These are phyloP conservation scores for Camponotus pennsylvanicus DNA, from an alignment of 1,140 invertebrate genomes.

Conservation along the genomic window DNA sequence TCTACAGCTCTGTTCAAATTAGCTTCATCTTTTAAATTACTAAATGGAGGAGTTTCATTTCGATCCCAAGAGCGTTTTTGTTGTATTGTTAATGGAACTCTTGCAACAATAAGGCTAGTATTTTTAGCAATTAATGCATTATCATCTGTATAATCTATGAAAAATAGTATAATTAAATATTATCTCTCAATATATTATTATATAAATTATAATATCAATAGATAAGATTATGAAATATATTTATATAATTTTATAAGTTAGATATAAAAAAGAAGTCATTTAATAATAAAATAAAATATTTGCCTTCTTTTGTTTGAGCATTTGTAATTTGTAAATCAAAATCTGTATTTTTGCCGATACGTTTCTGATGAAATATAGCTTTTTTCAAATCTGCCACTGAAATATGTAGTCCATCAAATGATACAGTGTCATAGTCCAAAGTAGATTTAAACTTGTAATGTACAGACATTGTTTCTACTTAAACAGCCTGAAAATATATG, in stretches of 20 bases:
- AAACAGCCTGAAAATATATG: conserved; percentile 71
- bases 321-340: conserved; percentile 99
- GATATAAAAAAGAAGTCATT: conserved; percentile 22
- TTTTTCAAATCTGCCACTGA: conserved; percentile 97
- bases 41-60: conserved; percentile 83
- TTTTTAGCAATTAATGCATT: conserved; percentile 97
- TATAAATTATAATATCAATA: conserved; percentile 3
- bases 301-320: conserved; percentile 99
- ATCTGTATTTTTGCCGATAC: conserved; percentile 96
- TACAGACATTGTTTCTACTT: conserved; percentile 92
- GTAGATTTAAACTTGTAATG: conserved; percentile 99
- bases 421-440: conserved; percentile 97
- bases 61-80: conserved; percentile 92
- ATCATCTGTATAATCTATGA: conserved; percentile 95
- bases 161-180: conserved; percentile 4
- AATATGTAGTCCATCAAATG: conserved; percentile 98
- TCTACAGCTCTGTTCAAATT: conserved; percentile 90
- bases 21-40: conserved; percentile 87
- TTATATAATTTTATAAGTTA: conserved; percentile 27
- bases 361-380: conserved; percentile 97
- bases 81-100: conserved; percentile 93
- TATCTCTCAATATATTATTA: background rate
- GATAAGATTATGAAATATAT: conserved; percentile 23
- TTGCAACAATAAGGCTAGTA: conserved; percentile 97
- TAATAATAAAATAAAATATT: conserved; percentile 43